Conservation (phyloP, 1,140 invertebrate species). For the Drosophila pectinifera region DNA sequence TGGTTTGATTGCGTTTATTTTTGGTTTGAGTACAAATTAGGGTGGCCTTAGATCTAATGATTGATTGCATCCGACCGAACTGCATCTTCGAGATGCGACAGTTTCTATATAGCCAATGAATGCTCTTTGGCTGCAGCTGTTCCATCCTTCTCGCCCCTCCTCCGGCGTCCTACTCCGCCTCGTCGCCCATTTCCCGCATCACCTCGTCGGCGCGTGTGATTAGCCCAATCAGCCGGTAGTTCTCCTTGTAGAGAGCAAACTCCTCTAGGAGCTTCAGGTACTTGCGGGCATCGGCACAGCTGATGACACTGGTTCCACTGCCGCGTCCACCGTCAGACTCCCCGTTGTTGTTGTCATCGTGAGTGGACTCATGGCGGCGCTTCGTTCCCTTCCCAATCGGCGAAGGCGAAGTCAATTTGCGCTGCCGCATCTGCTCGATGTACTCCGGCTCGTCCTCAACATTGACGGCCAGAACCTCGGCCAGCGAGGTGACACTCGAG, state of each 20-base stretch:
- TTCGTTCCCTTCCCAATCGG: conserved; percentile 32
- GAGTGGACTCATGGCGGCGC: conserved; percentile 36
- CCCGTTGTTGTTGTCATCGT: conserved; percentile 69
- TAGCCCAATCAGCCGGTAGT: conserved; percentile 75
- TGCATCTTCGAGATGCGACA: conserved; percentile 67
- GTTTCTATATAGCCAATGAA: conserved; percentile 11
- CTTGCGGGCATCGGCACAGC: conserved; percentile 72
- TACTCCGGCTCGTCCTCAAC: conserved; percentile 69
- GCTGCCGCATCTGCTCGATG: conserved; percentile 67
- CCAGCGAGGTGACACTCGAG: conserved; percentile 68
- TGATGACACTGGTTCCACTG: conserved; percentile 42
- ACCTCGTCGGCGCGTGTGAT: conserved; percentile 80
- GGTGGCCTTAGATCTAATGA: conserved; percentile 58
- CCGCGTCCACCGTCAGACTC: conserved; percentile 4
- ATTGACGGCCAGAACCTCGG: conserved; percentile 69
- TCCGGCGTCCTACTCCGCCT: conserved; percentile 25
- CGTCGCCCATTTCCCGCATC: conserved; percentile 71
- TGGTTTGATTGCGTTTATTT: conserved; percentile 66
- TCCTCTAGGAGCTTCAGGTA: conserved; percentile 79
- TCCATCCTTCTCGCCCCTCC: background rate
- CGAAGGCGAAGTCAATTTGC: conserved; percentile 27
- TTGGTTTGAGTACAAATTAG: conserved; percentile 66
- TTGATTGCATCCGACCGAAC: conserved; percentile 66
- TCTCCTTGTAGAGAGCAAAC: conserved; percentile 74
- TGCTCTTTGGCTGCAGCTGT: conserved; percentile 40